Conservation (phyloP, 2,888 invertebrate species). For the Stomorhina lunata region DNA sequence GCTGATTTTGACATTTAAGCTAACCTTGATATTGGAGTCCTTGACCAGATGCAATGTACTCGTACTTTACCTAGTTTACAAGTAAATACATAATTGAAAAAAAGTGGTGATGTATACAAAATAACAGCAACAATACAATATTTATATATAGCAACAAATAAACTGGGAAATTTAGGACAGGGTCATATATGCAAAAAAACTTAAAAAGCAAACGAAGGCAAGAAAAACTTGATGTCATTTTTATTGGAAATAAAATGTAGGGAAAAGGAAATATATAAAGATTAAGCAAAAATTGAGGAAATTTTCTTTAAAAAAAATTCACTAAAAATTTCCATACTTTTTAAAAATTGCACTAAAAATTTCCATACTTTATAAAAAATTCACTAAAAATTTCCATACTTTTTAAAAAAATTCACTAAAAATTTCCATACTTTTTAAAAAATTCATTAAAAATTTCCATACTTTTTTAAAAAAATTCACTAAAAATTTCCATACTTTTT, state of each 20-base stretch:
- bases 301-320: background rate
- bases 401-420: too few species aligned
- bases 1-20: constrained; percentile 8
- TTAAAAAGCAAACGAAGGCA: background rate
- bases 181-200: constrained; percentile 36
- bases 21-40: constrained; percentile 60
- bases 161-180: constrained; percentile 55
- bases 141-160: constrained; percentile 6
- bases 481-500: background rate
- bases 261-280: too few species aligned
- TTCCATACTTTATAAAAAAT: too few species aligned
- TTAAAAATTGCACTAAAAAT: background rate
- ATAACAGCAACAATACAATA: background rate
- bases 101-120: background rate
- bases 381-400: too few species aligned
- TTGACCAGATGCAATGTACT: constrained; percentile 57
- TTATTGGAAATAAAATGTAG: too few species aligned
- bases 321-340: too few species aligned
- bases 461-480: background rate
- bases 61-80: constrained; percentile 58
- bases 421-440: too few species aligned
- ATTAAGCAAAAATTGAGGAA: too few species aligned
- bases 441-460: too few species aligned
- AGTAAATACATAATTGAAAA: constrained; percentile 15
- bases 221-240: background rate